These are phyloP conservation scores for Hozukius guyotensis DNA, from an alignment of 2,797 vertebrate species.

Conservation along the genomic window DNA sequence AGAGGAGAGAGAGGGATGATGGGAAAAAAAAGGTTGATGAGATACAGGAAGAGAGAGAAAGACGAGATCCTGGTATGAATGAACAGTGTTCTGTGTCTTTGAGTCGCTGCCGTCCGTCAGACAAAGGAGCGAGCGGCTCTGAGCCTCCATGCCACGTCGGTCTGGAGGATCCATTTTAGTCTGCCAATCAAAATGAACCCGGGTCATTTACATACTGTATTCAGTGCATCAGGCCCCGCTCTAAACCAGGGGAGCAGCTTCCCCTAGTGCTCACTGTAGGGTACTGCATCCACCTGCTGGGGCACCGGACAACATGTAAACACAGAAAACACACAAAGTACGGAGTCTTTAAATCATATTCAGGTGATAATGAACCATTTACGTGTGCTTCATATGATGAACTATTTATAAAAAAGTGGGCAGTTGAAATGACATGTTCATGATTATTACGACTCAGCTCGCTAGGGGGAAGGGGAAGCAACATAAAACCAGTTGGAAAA, in stretches of 20 bases:
- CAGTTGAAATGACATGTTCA: background rate
- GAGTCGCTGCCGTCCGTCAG: conserved; percentile 4
- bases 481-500: too few species aligned
- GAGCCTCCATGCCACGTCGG: conserved; percentile 40
- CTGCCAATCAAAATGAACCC: conserved; percentile 75
- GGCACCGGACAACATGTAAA: background rate
- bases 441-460: background rate
- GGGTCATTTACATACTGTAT: conserved; percentile 62
- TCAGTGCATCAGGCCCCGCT: background rate
- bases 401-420: background rate
- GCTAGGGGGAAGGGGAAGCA: too few species aligned
- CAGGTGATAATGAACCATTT: background rate
- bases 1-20: background rate
- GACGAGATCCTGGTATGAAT: background rate
- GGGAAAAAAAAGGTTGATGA: background rate
- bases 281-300: background rate
- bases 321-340: too few species aligned
- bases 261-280: conserved; percentile 43
- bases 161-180: conserved; percentile 69
- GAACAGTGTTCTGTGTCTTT: background rate
- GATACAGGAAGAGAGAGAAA: background rate
- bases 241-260: conserved; percentile 43
- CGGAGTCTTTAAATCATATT: too few species aligned
- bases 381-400: background rate
- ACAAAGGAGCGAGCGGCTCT: conserved; percentile 40